Evolutionary conservation across 2,888 invertebrate species (phyloP), one percentile per base, ranked within the genome.

Genomic region (Agrotis puta): DNA sequence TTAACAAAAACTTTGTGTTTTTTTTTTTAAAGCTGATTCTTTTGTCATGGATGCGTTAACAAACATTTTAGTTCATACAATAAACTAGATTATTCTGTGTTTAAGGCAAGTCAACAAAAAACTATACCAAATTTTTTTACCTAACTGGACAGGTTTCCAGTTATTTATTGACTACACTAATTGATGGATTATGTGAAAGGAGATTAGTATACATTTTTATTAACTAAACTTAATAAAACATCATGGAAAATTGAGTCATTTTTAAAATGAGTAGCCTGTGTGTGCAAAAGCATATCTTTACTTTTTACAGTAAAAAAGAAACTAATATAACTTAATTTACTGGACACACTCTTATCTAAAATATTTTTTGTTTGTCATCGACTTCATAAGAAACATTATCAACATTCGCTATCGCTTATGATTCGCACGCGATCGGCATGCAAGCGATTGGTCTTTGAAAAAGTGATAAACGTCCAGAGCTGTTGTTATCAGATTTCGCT

Each of bases 401-500:
- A 47, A 39, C 14, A 63, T 9, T 57, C 66, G 68, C 79, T 61
- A 67, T 65, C 76, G 63, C 67, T 62, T 56, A 65, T 79, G 59
- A 67, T 67, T 74, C 48, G 47, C 77, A 80, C 64, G 72, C 74
- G n/a, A 73, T 72, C 68, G 64, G 70, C 66, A 33, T 64, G 39
- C 67, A 45, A 68, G 70, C 65, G 85, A 82, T 86, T 79, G 82
- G 76, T 79, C 85, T 86, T 84, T 87, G 77, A 82, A 81, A 76
- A 71, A 70, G 74, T 81, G 87, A 88, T 88, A 88, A 88, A 85
- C 79, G 50, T 69, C 67, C 79, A 73, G 78, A 77, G 54, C 64
- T 74, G 16, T 16, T n/a, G 64, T 81, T 85, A 88, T 88, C 88
- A 79, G 88, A 88, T 88, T 81, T 75, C 56, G 79, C 74, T 85